These are phyloP conservation scores for Hippasteria phrygiana DNA, from an alignment of 53 echinoderm and acorn worm species.

Conservation along the genomic window DNA sequence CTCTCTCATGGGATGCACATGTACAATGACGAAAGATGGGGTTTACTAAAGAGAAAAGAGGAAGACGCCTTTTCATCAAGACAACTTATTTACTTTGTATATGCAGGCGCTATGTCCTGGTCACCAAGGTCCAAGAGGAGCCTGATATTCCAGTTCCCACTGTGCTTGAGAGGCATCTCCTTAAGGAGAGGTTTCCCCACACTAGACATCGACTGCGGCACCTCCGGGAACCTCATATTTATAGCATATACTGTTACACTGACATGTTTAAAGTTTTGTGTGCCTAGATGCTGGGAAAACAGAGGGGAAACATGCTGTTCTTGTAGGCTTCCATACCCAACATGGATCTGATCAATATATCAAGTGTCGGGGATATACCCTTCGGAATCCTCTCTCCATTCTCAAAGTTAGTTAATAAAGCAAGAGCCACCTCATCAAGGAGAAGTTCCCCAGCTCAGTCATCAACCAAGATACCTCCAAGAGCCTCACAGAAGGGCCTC, in stretches of 20 bases:
- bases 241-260: no score
- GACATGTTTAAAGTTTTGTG: no score
- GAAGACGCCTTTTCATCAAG: not conserved
- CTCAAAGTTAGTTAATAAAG: no score
- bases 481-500: constrained; percentile 19
- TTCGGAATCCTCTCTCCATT: no score
- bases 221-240: not conserved
- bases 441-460: no score
- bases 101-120: constrained; percentile 84
- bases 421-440: no score
- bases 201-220: constrained; percentile 33
- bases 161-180: constrained; percentile 82
- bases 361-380: constrained; percentile 11
- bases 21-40: no score
- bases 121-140: constrained; percentile 72
- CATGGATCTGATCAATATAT: constrained; percentile 39
- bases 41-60: no score
- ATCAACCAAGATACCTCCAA: no score
- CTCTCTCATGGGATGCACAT: no score
- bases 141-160: constrained; percentile 71
- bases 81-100: not conserved
- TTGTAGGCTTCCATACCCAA: not conserved
- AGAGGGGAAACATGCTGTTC: no score
- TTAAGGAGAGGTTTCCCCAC: constrained; percentile 86
- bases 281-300: no score